These are phyloP conservation scores for Vanessa atalanta DNA, from an alignment of 1,140 invertebrate species.

Conservation along the genomic window DNA sequence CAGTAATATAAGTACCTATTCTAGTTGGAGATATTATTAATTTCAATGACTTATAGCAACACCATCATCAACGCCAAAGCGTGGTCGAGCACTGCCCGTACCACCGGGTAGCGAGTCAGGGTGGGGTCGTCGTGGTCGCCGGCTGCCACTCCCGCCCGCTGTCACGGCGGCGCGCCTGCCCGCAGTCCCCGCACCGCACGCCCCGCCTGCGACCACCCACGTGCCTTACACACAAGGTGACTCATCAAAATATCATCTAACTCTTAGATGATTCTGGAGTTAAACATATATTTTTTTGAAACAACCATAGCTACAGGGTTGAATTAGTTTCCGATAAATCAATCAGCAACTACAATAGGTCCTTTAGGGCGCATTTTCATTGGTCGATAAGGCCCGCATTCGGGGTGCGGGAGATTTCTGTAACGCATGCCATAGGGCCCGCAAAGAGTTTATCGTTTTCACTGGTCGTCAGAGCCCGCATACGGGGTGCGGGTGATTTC, in stretches of 20 bases:
- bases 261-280: no score
- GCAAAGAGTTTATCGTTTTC: no score
- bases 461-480: no score
- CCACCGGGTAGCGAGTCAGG: conserved; percentile 67
- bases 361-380: no score
- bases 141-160: conserved; percentile 53
- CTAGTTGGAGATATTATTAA: background rate
- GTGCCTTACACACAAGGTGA: conserved; percentile 70
- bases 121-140: conserved; percentile 55
- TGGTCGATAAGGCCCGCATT: no score
- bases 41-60: conserved; percentile 51
- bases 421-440: no score
- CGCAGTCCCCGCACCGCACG: conserved; percentile 42
- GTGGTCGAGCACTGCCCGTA: conserved; percentile 66
- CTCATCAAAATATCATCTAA: background rate
- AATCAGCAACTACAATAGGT: no score
- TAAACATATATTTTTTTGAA: no score
- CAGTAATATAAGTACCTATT: background rate
- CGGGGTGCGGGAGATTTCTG: no score
- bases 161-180: conserved; percentile 36
- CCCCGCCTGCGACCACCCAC: conserved; percentile 42
- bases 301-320: no score
- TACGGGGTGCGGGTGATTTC: no score
- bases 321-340: no score
- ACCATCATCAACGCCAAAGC: conserved; percentile 74